phyloP scores from a whole-genome alignment of 1,140 invertebrate species.

The Musca vetustissima region DNA sequence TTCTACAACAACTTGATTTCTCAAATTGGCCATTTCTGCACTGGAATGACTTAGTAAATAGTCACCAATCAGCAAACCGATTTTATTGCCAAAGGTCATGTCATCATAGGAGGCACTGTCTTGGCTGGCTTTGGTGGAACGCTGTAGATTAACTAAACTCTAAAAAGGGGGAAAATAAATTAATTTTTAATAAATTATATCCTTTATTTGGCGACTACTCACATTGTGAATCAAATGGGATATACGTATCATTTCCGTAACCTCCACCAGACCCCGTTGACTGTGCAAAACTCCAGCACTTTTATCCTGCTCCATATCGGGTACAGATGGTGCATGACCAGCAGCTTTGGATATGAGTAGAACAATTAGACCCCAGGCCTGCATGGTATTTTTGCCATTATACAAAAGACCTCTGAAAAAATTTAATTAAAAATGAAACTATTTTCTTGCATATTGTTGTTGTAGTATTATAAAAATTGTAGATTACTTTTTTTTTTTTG shows the following conservation, averaged over 20 bases:
- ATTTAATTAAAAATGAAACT: no score
- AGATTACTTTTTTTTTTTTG: no score
- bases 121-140: constrained; percentile 58
- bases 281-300: constrained; percentile 77
- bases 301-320: constrained; percentile 81
- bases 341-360: constrained; percentile 89
- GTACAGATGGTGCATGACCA: constrained; percentile 73
- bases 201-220: constrained; percentile 11
- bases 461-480: not conserved
- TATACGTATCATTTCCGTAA: constrained; percentile 97
- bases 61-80: constrained; percentile 89
- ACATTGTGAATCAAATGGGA: constrained; percentile 93
- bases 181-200: no score
- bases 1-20: constrained; percentile 81
- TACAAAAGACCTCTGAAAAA: constrained; percentile 45
- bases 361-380: constrained; percentile 90
- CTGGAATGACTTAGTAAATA: constrained; percentile 89
- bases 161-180: constrained; percentile 17
- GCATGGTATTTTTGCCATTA: constrained; percentile 87
- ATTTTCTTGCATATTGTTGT: no score
- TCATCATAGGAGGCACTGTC: constrained; percentile 65
- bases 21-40: constrained; percentile 79
- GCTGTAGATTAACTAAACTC: constrained; percentile 79
- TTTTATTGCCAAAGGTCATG: constrained; percentile 94
- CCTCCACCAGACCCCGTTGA: constrained; percentile 88